Percentiles rank a stretch among this genome's conserved stretches.
phyloP scores from a whole-genome alignment of 2,113 vertebrate genomes.

The Noturus placidus region DNA sequence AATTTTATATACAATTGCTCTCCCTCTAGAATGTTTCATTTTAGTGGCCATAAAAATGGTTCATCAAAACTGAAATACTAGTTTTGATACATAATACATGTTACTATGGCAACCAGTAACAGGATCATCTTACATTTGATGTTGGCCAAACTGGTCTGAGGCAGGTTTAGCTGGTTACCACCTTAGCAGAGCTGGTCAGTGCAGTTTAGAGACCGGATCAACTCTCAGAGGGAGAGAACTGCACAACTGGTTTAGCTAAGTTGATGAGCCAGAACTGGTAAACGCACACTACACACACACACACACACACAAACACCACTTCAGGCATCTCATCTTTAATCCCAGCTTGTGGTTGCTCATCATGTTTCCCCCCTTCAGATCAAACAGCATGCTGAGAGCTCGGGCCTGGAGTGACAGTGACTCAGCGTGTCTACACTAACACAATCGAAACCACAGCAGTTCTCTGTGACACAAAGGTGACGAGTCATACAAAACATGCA shows the following conservation, averaged over 20 bases:
- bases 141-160: background rate
- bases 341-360: constrained; percentile 31
- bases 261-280: background rate
- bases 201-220: background rate
- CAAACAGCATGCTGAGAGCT: constrained; percentile 16
- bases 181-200: background rate
- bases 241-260: background rate
- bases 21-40: too few species aligned
- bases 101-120: too few species aligned
- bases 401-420: background rate
- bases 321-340: constrained; percentile 27
- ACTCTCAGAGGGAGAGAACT: background rate
- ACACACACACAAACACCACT: constrained; percentile 8
- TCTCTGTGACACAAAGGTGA: constrained; percentile 2
- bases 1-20: too few species aligned
- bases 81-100: too few species aligned
- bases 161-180: background rate
- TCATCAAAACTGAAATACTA: too few species aligned
- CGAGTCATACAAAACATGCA: background rate
- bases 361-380: constrained; percentile 29
- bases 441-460: background rate
- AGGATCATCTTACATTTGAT: background rate
- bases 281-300: constrained; percentile 3
- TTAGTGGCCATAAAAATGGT: too few species aligned
- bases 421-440: constrained; percentile 50